Evolutionary conservation across 2,888 invertebrate genomes (phyloP), one percentile per base, ranked within the genome.

Genomic region (Torymus auratus): DNA sequence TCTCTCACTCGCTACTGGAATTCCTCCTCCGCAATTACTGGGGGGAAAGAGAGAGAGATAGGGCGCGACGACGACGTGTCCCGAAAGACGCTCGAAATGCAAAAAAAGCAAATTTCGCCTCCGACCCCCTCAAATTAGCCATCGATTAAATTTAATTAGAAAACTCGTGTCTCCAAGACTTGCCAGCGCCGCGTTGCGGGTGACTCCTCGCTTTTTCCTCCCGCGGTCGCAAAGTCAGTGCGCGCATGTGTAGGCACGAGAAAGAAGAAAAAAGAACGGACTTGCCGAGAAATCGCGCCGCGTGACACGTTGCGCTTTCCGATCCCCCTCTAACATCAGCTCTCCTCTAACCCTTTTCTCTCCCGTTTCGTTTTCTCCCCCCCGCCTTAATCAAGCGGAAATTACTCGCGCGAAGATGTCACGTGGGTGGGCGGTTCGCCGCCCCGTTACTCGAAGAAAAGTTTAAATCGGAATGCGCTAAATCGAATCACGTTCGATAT

Each of bases 391-490:
- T 87, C 87, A 87, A 88, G 86, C 88, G 88, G 88, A 88, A 88
- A 88, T 88, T 88, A 88, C 88, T 86, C 85, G 85, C 83, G 85
- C 86, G 85, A 86, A 86, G 86, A 86, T 88, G 86, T 87, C 87
- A 86, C 86, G 85, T 83, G 86, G 83, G 73, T 10, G n/a, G 64
- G 20, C 15, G 41, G 41, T 2, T 12, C 56, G 71, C 62, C 23
- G 2, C 65, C 61, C 65, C 61, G 14, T 15, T 11, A 50, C 62
- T n/a, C 23, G 87, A 88, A 88, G 83, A 83, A 89, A 89, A 89
- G 87, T 89, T 89, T 87, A 87, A 88, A 89, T 88, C 89, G 89
- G 89, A 89, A 89, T 89, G 88, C 86, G 85, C 86, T 86, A 87
- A 89, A 89, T 89, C 89, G 89, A 89, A 89, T 89, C 89, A 89